Base-by-base conservation (phyloP, 1,140 invertebrate genomes). In the Papilio helenus region DNA sequence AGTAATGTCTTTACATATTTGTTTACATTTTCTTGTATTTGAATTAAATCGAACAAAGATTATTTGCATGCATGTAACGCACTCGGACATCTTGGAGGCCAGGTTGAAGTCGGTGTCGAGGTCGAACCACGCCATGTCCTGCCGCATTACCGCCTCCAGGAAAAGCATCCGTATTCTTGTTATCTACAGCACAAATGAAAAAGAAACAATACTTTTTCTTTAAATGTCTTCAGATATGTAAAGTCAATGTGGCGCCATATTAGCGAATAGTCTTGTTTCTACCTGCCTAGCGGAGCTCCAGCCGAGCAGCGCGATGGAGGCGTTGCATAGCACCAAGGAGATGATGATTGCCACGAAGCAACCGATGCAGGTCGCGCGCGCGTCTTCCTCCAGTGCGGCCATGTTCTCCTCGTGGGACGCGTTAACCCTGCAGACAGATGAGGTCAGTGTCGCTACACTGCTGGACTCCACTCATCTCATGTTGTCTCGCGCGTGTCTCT, bases 91-190 rank as follows among this genome's bases (percentile, higher is more conserved):
- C 93, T 97, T 96, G 42, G 97, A 97, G 73, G 98, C 98, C 87
- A 99, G 97, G 91, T 98, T 98, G 83, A 98, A 98, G 74, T 97
- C 97, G 68, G 97, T 96, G 84, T 98, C 96, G 0, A 97, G 96
- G 88, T 99, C 98, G 92, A 98, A 99, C 98, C 98, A 99, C 20
- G 96, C 95, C 95, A 99, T 98, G 85, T 99, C 98, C 90, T 99
- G 98, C 39, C 97, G 95, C 20, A 99, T 94, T 0, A 98, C 96
- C 2, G 97, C 95, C 83, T 96, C 95, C 8, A 98, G 95, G 86
- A 98, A 98, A 83, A 95, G 93, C 80, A 95, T 95, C 55, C 97
- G 95, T 65, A 98, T 97, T 82, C 97, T 95, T 23, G 96, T 96
- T 2, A 97, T 97, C 94, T 98, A 55, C 18, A 55, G n/a, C 18